Base-by-base conservation (phyloP, 1,140 invertebrate genomes). In the Rhynchophorus ferrugineus region DNA sequence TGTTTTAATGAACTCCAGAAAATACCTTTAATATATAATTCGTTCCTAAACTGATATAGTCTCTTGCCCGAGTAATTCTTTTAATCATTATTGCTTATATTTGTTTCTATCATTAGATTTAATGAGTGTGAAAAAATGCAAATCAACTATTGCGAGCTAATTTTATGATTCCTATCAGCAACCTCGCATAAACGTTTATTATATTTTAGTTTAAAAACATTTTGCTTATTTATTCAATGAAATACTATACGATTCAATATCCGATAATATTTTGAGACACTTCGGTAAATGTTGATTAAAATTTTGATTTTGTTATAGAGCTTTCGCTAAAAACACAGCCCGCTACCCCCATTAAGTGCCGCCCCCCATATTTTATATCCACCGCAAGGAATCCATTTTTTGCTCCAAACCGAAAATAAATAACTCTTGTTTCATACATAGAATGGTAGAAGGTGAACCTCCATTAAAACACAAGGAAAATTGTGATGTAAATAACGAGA, bases 401-500 rank as follows among this genome's bases (percentile, higher is more conserved):
- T 48, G 18, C 42, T 38, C 13, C 22, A 41, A 49, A 53, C 42
- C 51, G 38, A 43, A 50, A 52, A 24, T 47, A 41, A 57, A 49
- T 6, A 48, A 19, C 47, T 50, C 29, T 38, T 24, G 38, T 34
- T 44, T 53, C 55, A 16, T 61, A 53, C 65, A 52, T 67, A 67
- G 63, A 66, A 67, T 67, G 65, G 65, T 67, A 67, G 65, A 67
- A 67, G 58, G 62, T 65, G 65, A 63, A 56, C 59, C 58, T 19
- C 47, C 56, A 36, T 34, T 49, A 56, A 65, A 65, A 54, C 61
- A 58, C 52, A 63, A 65, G 45, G 51, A 55, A 58, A 57, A 82
- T 75, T 79, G 80, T 82, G 80, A 84, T 84, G 82, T 86, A 85
- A 85, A 84, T 76, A 80, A 77, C 76, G 80, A 84, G 55, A 60